phyloP scores from a whole-genome alignment of 2,888 invertebrate species.

The Pollenia amentaria region DNA sequence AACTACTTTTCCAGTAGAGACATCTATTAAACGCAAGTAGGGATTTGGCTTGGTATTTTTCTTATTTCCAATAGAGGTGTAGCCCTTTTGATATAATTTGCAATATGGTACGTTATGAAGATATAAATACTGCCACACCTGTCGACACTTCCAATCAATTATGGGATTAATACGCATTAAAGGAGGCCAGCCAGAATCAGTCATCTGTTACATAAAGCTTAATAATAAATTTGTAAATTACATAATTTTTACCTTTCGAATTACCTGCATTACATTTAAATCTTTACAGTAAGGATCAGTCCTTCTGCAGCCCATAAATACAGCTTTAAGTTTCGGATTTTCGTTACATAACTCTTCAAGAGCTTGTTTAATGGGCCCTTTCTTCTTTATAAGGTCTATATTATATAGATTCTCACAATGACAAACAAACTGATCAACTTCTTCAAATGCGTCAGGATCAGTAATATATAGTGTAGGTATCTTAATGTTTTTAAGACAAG shows the following conservation, averaged over 20 bases:
- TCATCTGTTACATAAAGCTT: conserved; percentile 86
- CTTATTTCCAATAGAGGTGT: conserved; percentile 94
- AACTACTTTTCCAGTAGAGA: conserved; percentile 82
- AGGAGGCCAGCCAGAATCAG: conserved; percentile 96
- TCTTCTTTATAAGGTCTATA: conserved; percentile 88
- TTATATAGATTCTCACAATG: conserved; percentile 89
- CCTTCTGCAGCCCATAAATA: conserved; percentile 95
- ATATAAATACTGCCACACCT: conserved; percentile 96
- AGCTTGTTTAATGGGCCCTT: conserved; percentile 90
- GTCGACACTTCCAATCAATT: conserved; percentile 95
- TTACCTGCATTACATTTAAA: conserved; percentile 89
- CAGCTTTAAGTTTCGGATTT: conserved; percentile 89
- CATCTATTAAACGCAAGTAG: conserved; percentile 86
- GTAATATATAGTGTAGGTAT: conserved; percentile 91
- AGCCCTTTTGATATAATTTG: conserved; percentile 94
- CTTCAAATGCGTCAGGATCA: conserved; percentile 92
- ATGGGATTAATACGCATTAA: conserved; percentile 95
- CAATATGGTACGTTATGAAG: conserved; percentile 94
- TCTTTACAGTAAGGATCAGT: conserved; percentile 93
- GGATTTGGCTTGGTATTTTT: conserved; percentile 93
- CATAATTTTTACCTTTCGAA: not conserved
- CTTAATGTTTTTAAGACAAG: conserved; percentile 85
- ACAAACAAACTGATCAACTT: conserved; percentile 93
- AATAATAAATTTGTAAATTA: too few relatives aligned
- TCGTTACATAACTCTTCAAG: conserved; percentile 87